Percentiles rank a stretch among this genome's conserved stretches.
Conservation (phyloP, 2,888 invertebrate species). For the Eurytoma californica region DNA sequence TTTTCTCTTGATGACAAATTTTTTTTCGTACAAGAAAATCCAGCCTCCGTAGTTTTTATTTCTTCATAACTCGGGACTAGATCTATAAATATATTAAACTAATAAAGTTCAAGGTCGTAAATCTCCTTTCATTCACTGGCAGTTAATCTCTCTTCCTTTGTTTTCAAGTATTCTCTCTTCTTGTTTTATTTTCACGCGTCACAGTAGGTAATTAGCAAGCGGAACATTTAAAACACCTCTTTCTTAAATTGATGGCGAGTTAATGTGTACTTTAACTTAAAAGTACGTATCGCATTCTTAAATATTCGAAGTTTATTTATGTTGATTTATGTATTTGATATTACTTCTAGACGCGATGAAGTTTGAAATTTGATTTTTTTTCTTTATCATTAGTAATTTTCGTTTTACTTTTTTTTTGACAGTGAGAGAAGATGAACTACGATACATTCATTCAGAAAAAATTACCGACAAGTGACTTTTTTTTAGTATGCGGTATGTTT, state of each 20-base stretch:
- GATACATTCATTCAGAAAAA: slow-evolving; percentile 51
- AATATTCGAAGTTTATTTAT: slow-evolving; percentile 45
- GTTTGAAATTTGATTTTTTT: slow-evolving; percentile 50
- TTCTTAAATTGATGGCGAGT: slow-evolving; percentile 48
- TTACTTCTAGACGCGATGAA: slow-evolving; percentile 47
- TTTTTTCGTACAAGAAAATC: slow-evolving; percentile 54
- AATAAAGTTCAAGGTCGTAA: slow-evolving; percentile 47
- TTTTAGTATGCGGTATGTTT: slow-evolving; percentile 31
- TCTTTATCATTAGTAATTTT: slow-evolving; percentile 7
- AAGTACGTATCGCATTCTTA: slow-evolving; percentile 50
- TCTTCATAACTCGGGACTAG: slow-evolving; percentile 51
- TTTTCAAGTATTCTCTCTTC: neutral
- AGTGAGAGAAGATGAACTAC: slow-evolving; percentile 51
- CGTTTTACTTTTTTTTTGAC: slow-evolving; percentile 13
- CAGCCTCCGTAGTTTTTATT: slow-evolving; percentile 45
- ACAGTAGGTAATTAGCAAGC: slow-evolving; percentile 52
- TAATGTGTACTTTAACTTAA: slow-evolving; percentile 45
- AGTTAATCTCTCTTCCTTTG: slow-evolving; percentile 44
- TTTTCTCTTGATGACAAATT: slow-evolving; percentile 51
- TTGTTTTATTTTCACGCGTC: slow-evolving; percentile 46
- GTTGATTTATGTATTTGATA: slow-evolving; percentile 49
- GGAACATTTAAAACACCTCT: slow-evolving; percentile 52
- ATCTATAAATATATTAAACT: slow-evolving; percentile 54
- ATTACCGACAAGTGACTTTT: slow-evolving; percentile 44
- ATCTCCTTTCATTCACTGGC: slow-evolving; percentile 45